A percentile compares a stretch with the other conserved stretches of the same genome.
Evolutionary conservation across 37 sponge, comb jelly and placozoan species (phyloP).

Genomic region (Theonella swinhoei): DNA sequence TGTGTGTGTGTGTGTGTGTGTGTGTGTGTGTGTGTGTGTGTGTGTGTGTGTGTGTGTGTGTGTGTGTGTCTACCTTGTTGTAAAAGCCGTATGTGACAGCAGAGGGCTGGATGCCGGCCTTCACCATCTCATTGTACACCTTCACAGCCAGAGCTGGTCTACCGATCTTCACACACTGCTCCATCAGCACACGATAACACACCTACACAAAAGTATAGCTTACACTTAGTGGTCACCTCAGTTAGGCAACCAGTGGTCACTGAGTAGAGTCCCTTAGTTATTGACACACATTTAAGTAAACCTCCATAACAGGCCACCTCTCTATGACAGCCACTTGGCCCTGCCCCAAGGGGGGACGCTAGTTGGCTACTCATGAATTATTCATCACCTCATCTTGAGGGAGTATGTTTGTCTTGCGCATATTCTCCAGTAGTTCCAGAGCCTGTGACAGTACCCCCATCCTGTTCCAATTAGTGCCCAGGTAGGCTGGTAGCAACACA

Average conservation of each 20-base stretch:
- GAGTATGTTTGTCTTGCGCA: constrained; percentile 40
- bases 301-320: too few species aligned
- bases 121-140: constrained; percentile 76
- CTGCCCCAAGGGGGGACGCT: too few species aligned
- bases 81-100: constrained; percentile 92
- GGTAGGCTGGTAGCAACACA: constrained; percentile 61
- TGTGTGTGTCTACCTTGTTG: too few species aligned
- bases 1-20: too few species aligned
- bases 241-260: not conserved
- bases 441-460: constrained; percentile 61
- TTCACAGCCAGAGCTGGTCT: constrained; percentile 78
- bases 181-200: constrained; percentile 82
- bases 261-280: not conserved
- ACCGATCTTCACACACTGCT: constrained; percentile 66
- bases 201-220: constrained; percentile 46
- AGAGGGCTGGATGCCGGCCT: constrained; percentile 79
- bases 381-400: constrained; percentile 61
- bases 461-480: constrained; percentile 77
- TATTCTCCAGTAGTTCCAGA: constrained; percentile 55
- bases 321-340: too few species aligned
- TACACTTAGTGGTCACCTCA: not conserved
- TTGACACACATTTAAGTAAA: not conserved
- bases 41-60: too few species aligned
- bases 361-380: not conserved
- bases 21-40: too few species aligned